Evolutionary conservation across 2,888 invertebrate species (phyloP).

Genomic region (Chouioia cunea): DNA sequence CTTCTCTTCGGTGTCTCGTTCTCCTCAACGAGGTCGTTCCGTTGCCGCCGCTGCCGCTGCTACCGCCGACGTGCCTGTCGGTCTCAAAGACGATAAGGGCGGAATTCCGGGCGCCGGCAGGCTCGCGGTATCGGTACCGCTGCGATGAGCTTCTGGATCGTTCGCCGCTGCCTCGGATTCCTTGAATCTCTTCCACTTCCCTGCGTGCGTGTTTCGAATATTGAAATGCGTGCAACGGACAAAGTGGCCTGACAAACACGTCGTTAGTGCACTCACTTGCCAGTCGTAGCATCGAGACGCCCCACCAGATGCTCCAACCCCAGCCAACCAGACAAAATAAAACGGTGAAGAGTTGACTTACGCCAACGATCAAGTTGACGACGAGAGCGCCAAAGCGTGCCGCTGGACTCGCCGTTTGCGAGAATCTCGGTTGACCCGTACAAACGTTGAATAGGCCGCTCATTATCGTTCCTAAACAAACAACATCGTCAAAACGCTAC

Average conservation of each 20-base stretch:
- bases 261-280: conserved; percentile 78
- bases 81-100: conserved; percentile 57
- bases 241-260: too few species aligned
- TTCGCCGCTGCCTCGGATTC: conserved; percentile 62
- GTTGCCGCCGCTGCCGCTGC: conserved; percentile 50
- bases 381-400: conserved; percentile 85
- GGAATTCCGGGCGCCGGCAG: conserved; percentile 61
- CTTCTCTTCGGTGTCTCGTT: conserved; percentile 4
- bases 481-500: conserved; percentile 7
- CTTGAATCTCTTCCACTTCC: conserved; percentile 65
- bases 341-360: conserved; percentile 92
- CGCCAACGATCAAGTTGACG: conserved; percentile 87
- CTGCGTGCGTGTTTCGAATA: conserved; percentile 48
- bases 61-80: too few species aligned
- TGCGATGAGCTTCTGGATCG: conserved; percentile 60
- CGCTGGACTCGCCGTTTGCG: conserved; percentile 82
- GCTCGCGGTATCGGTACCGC: conserved; percentile 54
- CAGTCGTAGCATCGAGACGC: conserved; percentile 89
- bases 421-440: conserved; percentile 89
- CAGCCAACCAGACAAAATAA: conserved; percentile 95
- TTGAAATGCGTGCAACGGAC: too few species aligned
- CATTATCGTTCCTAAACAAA: conserved; percentile 82
- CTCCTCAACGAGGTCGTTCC: conserved; percentile 58
- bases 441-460: conserved; percentile 92
- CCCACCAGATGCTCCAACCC: conserved; percentile 99